Evolutionary conservation across 53 echinoderm and acorn worm species (phyloP).

Genomic region (Pentamera pediparva): DNA sequence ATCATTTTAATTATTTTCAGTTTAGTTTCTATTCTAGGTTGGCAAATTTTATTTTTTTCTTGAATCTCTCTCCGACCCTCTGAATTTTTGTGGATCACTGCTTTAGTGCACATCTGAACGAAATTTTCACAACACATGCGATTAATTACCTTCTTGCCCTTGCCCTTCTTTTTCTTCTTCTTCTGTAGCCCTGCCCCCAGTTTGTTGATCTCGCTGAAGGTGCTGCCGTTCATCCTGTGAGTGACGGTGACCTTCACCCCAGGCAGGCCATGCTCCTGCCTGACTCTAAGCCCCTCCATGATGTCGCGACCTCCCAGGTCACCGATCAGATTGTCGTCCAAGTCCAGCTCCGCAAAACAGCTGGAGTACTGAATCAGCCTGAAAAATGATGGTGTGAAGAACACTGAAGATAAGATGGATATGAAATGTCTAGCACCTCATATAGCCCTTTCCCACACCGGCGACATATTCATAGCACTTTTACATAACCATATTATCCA

Average conservation of each 20-base stretch:
- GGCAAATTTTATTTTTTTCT: too few relatives aligned
- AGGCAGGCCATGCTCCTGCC: constrained; percentile 61
- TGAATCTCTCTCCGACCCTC: too few relatives aligned
- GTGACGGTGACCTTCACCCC: constrained; percentile 82
- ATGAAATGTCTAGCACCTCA: not conserved
- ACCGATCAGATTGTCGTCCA: constrained; percentile 92
- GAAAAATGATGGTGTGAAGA: not conserved
- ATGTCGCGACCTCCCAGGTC: constrained; percentile 92
- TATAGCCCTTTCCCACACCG: too few relatives aligned
- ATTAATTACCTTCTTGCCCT: constrained; percentile 83
- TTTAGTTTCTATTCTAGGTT: too few relatives aligned
- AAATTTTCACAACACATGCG: too few relatives aligned
- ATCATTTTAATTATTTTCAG: too few relatives aligned
- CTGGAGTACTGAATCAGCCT: constrained; percentile 83
- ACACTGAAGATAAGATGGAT: not conserved
- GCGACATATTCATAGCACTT: too few relatives aligned
- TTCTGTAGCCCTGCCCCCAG: constrained; percentile 86
- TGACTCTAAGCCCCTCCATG: constrained; percentile 75
- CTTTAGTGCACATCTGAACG: not conserved
- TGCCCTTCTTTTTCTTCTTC: constrained; percentile 96
- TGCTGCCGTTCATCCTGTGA: constrained; percentile 82
- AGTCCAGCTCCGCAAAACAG: constrained; percentile 86
- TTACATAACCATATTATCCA: not conserved
- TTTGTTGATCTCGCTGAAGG: constrained; percentile 77
- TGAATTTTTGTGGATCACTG: not conserved